Percentiles rank a stretch among this genome's conserved stretches.
Evolutionary conservation across 2,113 vertebrate species (phyloP).

Genomic region (Sterna hirundo): DNA sequence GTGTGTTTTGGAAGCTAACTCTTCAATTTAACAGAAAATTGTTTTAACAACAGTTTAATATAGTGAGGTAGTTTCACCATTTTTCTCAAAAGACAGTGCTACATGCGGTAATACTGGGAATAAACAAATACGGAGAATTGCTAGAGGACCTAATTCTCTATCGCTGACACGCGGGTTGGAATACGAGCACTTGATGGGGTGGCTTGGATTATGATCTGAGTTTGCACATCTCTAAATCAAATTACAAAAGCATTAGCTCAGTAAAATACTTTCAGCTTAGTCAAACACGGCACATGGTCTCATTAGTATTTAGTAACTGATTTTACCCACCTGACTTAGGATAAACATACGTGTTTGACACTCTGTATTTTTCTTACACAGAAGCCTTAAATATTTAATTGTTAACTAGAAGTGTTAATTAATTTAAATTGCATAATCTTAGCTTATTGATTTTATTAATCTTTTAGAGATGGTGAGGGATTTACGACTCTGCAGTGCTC

Average conservation of each 20-base stretch:
- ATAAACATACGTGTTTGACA: not conserved
- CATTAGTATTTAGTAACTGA: not conserved
- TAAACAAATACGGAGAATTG: not conserved
- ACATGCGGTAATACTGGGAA: not conserved
- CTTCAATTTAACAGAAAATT: not conserved
- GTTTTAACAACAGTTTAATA: not conserved
- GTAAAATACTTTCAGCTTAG: not conserved
- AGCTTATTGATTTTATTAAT: not conserved
- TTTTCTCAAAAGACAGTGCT: not conserved
- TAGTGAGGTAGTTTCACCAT: not conserved
- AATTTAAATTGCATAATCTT: not conserved
- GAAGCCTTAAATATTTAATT: not conserved
- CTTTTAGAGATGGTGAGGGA: not conserved
- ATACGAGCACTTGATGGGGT: not conserved
- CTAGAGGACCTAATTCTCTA: not conserved
- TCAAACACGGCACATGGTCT: not conserved
- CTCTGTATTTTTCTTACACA: not conserved
- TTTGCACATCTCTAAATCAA: not conserved
- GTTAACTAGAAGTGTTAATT: not conserved
- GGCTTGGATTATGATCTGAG: not conserved
- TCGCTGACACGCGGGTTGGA: not conserved
- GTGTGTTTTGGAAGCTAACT: not conserved
- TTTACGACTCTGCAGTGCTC: not conserved
- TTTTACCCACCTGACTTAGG: not conserved
- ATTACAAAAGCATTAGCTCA: not conserved